phyloP scores from a whole-genome alignment of 2,797 vertebrate genomes.

The Epinephelus coioides region DNA sequence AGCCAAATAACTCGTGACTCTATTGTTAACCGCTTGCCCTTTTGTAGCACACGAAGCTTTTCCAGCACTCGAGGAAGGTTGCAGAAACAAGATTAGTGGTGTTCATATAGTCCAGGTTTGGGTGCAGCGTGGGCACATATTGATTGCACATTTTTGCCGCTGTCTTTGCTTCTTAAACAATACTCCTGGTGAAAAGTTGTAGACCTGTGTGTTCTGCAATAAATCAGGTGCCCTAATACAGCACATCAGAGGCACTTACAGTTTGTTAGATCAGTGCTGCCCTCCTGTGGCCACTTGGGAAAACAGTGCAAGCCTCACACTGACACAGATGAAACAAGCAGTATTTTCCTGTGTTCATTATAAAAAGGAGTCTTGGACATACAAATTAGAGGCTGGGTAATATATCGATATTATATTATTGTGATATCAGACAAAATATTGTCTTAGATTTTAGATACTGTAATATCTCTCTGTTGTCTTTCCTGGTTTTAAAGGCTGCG shows the following conservation, averaged over 20 bases:
- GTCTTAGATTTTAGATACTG: too few relatives aligned
- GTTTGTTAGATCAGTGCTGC: slow-evolving; percentile 67
- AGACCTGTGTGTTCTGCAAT: slow-evolving; percentile 32
- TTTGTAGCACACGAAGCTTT: slow-evolving; percentile 61
- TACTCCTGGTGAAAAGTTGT: slow-evolving; percentile 26
- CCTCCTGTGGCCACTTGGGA: slow-evolving; percentile 65
- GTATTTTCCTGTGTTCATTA: neutral
- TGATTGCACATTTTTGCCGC: slow-evolving; percentile 43
- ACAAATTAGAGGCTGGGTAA: too few relatives aligned
- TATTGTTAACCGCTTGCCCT: slow-evolving; percentile 65
- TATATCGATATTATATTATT: too few relatives aligned
- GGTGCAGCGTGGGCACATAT: slow-evolving; percentile 22
- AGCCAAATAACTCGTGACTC: slow-evolving; percentile 79
- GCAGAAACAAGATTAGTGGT: slow-evolving; percentile 55
- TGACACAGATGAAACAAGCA: neutral
- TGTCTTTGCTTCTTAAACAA: slow-evolving; percentile 38
- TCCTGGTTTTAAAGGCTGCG: too few relatives aligned
- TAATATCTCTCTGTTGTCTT: too few relatives aligned
- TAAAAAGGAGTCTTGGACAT: neutral
- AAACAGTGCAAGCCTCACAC: slow-evolving; percentile 31
- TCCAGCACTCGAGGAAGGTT: slow-evolving; percentile 37
- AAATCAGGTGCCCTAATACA: slow-evolving; percentile 30
- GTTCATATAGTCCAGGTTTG: slow-evolving; percentile 39
- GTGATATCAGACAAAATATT: too few relatives aligned
- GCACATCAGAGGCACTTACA: neutral